A percentile compares a stretch with the other conserved stretches of the same genome.
Evolutionary conservation across 2,797 vertebrate genomes (phyloP).

Genomic region (Enteromius trimaculatus): DNA sequence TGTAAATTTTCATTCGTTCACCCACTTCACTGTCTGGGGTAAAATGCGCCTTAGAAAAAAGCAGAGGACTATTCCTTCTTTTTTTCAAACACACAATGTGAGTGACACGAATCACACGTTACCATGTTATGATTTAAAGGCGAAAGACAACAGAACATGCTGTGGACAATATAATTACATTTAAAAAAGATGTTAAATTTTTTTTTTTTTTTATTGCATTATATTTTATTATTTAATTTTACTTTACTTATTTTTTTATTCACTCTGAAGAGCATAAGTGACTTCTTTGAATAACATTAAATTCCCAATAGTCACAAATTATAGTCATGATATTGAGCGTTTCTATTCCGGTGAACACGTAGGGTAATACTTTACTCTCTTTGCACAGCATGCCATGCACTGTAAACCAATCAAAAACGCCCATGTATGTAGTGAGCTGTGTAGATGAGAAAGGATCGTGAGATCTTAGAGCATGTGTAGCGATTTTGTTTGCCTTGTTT

Average conservation of each 20-base stretch:
- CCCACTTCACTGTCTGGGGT: no score
- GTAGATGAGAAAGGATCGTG: background rate
- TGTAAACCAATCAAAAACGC: background rate
- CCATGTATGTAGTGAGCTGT: background rate
- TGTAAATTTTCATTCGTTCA: no score
- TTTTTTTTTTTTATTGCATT: background rate
- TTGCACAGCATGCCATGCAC: background rate
- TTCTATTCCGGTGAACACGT: background rate
- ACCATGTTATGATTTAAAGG: no score
- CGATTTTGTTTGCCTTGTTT: background rate
- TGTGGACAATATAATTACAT: no score
- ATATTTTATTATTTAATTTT: no score
- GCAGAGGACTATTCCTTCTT: no score
- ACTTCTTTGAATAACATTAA: background rate
- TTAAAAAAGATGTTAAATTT: no score
- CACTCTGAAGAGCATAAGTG: background rate
- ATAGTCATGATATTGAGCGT: background rate
- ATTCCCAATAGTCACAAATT: background rate
- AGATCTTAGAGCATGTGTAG: background rate
- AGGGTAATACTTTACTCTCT: background rate
- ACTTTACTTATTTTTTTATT: background rate
- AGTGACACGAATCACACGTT: no score
- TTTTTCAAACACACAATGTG: no score
- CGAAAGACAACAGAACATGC: no score
- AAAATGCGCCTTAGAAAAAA: no score